phyloP scores from a whole-genome alignment of 1,140 invertebrate species.

The Drosophila kepulauana region DNA sequence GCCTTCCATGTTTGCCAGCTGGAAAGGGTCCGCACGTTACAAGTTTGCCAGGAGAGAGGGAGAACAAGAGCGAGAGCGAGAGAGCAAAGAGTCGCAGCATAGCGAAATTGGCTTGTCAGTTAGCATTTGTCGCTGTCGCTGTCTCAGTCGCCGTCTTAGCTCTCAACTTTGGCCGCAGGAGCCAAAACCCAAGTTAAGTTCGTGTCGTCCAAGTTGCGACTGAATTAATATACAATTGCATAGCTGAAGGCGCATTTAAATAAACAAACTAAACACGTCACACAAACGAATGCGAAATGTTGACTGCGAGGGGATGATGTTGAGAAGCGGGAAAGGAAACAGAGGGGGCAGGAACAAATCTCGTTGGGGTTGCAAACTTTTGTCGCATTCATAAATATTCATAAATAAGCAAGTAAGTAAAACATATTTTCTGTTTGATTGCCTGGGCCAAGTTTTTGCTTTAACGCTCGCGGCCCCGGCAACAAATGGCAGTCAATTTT shows the following conservation, averaged over 20 bases:
- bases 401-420: constrained; percentile 68
- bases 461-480: constrained; percentile 54
- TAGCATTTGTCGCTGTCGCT: constrained; percentile 78
- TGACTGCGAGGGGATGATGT: neutral
- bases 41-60: constrained; percentile 44
- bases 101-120: constrained; percentile 80
- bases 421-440: constrained; percentile 83
- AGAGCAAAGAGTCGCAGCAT: constrained; percentile 38
- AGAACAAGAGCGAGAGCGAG: neutral
- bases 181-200: constrained; percentile 5
- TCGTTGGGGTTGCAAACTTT: constrained; percentile 58
- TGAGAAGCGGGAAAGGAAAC: neutral
- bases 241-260: constrained; percentile 80
- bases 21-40: constrained; percentile 48
- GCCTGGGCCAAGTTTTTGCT: constrained; percentile 60
- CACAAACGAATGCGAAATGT: constrained; percentile 9
- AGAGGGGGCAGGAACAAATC: neutral
- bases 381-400: constrained; percentile 81
- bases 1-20: constrained; percentile 18
- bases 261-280: constrained; percentile 70
- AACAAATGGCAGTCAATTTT: constrained; percentile 74
- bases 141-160: neutral
- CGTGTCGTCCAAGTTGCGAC: constrained; percentile 52
- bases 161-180: constrained; percentile 38
- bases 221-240: constrained; percentile 84